Percentiles rank a stretch among this genome's conserved stretches.
phyloP scores from a whole-genome alignment of 2,888 invertebrate species.

The Phyto melanocephala region DNA sequence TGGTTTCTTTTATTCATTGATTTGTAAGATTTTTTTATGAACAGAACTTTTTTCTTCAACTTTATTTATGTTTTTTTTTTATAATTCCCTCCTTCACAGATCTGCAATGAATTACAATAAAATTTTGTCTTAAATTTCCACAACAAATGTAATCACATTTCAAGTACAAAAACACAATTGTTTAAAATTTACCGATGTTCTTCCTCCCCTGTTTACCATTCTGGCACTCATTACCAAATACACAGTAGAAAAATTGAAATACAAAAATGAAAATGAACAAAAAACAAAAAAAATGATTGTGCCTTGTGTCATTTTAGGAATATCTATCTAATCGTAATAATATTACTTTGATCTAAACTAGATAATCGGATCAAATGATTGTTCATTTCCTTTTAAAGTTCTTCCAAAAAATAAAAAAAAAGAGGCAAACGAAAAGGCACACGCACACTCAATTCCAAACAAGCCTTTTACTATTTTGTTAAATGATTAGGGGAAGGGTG shows the following conservation, averaged over 20 bases:
- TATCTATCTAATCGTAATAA: constrained; percentile 58
- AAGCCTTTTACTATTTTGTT: constrained; percentile 25
- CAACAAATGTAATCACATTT: constrained; percentile 39
- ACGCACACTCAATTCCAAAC: neutral
- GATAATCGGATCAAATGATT: constrained; percentile 77
- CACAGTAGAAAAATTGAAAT: neutral
- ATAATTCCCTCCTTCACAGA: neutral
- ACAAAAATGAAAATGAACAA: constrained; percentile 18
- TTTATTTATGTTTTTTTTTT: neutral
- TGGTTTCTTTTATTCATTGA: too few relatives aligned
- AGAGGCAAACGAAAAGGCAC: too few relatives aligned
- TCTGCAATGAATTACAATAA: neutral
- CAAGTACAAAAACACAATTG: constrained; percentile 41
- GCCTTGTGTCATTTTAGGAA: constrained; percentile 34
- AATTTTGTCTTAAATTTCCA: constrained; percentile 13
- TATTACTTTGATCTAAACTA: constrained; percentile 62
- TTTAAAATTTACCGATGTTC: neutral
- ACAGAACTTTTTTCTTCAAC: neutral
- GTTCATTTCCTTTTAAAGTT: constrained; percentile 65
- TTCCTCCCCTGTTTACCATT: constrained; percentile 36
- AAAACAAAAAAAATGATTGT: neutral
- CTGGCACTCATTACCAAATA: neutral
- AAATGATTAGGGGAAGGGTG: neutral
- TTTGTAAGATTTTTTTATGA: too few relatives aligned
- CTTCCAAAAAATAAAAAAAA: neutral